Percentiles rank a stretch among this genome's conserved stretches.
Evolutionary conservation across 2,888 invertebrate species (phyloP).

Genomic region (Ichneumoninae sp.): DNA sequence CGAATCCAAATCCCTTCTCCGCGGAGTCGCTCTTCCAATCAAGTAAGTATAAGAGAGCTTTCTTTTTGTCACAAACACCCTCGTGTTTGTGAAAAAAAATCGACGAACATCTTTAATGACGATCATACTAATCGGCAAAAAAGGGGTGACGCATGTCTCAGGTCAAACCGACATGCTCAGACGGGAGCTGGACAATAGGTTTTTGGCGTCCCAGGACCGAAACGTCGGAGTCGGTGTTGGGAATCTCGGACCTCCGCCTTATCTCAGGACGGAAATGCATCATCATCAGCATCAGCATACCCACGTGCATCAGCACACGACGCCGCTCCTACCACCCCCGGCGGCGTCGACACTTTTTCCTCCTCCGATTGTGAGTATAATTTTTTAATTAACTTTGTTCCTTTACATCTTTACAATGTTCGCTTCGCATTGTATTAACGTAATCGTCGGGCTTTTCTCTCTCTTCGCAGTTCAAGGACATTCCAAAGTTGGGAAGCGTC

Average conservation of each 20-base stretch:
- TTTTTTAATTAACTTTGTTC: slow-evolving; percentile 1
- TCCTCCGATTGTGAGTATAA: slow-evolving; percentile 88
- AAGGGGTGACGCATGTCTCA: slow-evolving; percentile 83
- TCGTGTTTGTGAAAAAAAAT: background rate
- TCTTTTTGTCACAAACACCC: slow-evolving; percentile 28
- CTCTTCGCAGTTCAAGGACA: slow-evolving; percentile 91
- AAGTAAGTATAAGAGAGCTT: slow-evolving; percentile 87
- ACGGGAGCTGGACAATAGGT: slow-evolving; percentile 95
- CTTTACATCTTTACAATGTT: background rate
- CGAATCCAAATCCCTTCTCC: slow-evolving; percentile 93
- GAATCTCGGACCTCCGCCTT: slow-evolving; percentile 86
- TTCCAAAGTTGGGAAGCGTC: slow-evolving; percentile 92
- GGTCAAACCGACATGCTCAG: slow-evolving; percentile 94
- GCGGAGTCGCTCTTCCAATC: slow-evolving; percentile 95
- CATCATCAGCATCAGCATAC: slow-evolving; percentile 97
- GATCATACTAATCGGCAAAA: slow-evolving; percentile 68
- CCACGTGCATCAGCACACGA: slow-evolving; percentile 94
- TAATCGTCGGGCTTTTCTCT: background rate
- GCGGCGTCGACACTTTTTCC: slow-evolving; percentile 86
- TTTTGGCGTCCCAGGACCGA: slow-evolving; percentile 94
- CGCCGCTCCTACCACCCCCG: slow-evolving; percentile 88
- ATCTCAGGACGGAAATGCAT: slow-evolving; percentile 93
- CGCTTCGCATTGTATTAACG: background rate
- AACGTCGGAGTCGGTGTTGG: slow-evolving; percentile 83
- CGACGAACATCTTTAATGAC: background rate